These are phyloP conservation scores for Eulemur albifrons DNA, from an alignment of 2,797 vertebrate species.

Conservation along the genomic window DNA sequence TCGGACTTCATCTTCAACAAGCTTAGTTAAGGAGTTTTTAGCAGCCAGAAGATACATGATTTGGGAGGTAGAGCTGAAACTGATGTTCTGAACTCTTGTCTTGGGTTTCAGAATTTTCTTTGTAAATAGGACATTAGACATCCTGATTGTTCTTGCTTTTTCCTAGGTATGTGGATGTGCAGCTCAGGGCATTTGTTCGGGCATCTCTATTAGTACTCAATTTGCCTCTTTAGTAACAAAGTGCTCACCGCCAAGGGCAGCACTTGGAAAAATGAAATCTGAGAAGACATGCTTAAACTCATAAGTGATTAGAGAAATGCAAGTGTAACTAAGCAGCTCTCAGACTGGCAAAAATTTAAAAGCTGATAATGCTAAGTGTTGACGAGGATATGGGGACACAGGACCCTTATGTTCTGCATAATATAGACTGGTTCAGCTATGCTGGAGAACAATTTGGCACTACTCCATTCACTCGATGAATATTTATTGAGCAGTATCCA, in stretches of 20 bases:
- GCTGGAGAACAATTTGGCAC: not conserved
- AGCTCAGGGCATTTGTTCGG: not conserved
- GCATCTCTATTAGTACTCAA: not conserved
- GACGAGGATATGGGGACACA: not conserved
- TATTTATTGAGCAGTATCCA: not conserved
- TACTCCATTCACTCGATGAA: not conserved
- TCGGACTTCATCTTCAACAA: not conserved
- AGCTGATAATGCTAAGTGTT: not conserved
- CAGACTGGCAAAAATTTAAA: not conserved
- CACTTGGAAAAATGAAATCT: not conserved
- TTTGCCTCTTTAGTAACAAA: not conserved
- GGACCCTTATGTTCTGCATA: not conserved
- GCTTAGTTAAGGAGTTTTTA: not conserved
- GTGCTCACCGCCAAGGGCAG: not conserved
- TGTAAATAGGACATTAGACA: not conserved
- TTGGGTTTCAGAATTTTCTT: slow-evolving; percentile 16
- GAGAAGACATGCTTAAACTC: not conserved
- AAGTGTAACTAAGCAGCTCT: not conserved
- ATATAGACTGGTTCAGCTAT: not conserved
- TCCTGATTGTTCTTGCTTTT: not conserved
- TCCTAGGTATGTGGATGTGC: not conserved
- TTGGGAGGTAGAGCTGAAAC: not conserved
- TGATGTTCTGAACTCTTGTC: not conserved
- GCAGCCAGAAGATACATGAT: not conserved
- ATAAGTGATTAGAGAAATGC: not conserved